Base-by-base conservation (phyloP, 2,888 invertebrate genomes). In the Biston stratarius region DNA sequence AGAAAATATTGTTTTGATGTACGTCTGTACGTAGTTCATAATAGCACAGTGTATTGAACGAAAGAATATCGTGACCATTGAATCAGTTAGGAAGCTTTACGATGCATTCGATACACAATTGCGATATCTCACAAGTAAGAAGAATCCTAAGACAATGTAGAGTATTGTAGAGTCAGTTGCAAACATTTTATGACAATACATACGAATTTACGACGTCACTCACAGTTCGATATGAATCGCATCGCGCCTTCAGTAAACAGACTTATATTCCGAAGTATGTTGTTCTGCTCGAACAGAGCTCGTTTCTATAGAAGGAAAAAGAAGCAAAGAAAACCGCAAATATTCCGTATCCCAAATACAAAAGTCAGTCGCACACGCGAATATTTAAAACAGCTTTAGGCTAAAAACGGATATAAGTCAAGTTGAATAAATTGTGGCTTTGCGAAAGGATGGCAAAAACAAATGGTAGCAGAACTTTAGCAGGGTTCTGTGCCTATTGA, bases 381-480 rank as follows among this genome's bases (percentile, higher is more conserved):
- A 66, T 70, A 70, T 70, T 66, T 70, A 70, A 63, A 70, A 70
- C 63, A 66, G 69, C 69, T 66, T 58, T 66, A 49, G 80, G 80
- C 79, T 78, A 81, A 82, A 82, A 84, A 83, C 77, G 72, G 78
- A 81, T 85, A 87, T 85, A 88, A 77, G 85, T 83, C 83, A 80
- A 79, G 77, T 78, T 83, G 83, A 88, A 90, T 89, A 90, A 87
- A 89, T 89, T 83, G 88, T 81, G 80, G 73, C 63, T 61, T 67
- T 67, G 71, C 70, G 59, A 71, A 69, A 66, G 61, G 24, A 66
- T 66, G 64, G 48, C 48, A 55, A 72, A 78, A 78, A 75, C 45
- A 45, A 70, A 55, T 53, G 56, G 52, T 42, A 56, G 5, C 49
- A 45, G 36, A 10, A 24, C 38, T 49, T 49, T 48, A 6, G 40